phyloP scores from a whole-genome alignment of 2,888 invertebrate genomes.

The Stramonita haemastoma region DNA sequence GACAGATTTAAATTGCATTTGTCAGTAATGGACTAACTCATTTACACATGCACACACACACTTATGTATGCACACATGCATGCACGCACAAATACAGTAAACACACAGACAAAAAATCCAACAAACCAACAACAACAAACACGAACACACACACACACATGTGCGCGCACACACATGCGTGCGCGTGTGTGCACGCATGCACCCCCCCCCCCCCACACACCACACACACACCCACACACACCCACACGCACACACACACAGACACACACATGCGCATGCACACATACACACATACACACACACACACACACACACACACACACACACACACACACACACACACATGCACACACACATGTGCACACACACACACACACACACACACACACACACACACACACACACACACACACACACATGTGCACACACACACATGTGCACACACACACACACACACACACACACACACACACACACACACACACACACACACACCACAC shows the following conservation, averaged over 20 bases:
- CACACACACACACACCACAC: neutral
- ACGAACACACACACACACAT: neutral
- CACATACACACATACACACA: neutral
- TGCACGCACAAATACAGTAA: neutral
- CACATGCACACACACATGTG: neutral
- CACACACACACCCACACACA: too few relatives aligned
- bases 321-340: conserved; percentile 19
- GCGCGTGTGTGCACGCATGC: too few relatives aligned
- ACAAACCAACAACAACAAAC: neutral
- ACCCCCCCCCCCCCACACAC: too few relatives aligned
- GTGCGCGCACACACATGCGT: neutral
- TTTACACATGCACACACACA: conserved; percentile 7
- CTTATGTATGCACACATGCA: neutral
- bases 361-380: conserved; percentile 12
- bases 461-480: neutral
- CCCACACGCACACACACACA: neutral
- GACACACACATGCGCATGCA: neutral
- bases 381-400: neutral
- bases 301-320: conserved; percentile 24
- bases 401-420: neutral
- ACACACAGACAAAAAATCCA: neutral
- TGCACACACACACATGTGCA: neutral
- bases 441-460: neutral
- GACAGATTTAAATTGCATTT: too few relatives aligned
- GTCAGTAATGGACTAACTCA: too few relatives aligned